Evolutionary conservation across 2,797 vertebrate species (phyloP).

Genomic region (Chloroceryle amazona): DNA sequence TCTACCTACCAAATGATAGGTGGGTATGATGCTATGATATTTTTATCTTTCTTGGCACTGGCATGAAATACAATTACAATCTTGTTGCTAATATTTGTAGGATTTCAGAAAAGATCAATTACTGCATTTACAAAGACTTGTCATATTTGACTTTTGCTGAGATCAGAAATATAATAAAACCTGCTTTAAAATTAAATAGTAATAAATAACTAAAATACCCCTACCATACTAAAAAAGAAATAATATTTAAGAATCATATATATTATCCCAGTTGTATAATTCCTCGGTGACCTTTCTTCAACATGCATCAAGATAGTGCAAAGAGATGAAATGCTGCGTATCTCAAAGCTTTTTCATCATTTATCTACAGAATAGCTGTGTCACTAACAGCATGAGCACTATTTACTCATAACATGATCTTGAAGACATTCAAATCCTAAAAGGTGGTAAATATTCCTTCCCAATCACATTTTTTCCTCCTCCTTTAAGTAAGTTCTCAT

Average conservation of each 20-base stretch:
- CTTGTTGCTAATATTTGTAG: not conserved
- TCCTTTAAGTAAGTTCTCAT: not conserved
- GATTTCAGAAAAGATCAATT: slow-evolving; percentile 11
- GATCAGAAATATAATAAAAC: not conserved
- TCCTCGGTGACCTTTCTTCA: slow-evolving; percentile 2
- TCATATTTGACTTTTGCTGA: not conserved
- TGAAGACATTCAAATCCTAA: not conserved
- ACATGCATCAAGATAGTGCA: not conserved
- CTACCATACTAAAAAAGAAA: not conserved
- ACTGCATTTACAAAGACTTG: not conserved
- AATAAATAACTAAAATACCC: not conserved
- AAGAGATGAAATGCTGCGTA: too few species aligned
- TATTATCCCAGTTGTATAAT: not conserved
- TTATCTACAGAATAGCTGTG: not conserved
- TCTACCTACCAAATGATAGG: not conserved
- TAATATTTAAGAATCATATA: too few species aligned
- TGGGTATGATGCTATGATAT: not conserved
- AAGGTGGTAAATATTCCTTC: not conserved
- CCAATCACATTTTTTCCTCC: not conserved
- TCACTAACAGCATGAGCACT: not conserved
- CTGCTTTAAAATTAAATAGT: not conserved
- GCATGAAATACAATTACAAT: not conserved
- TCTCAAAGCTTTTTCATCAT: not conserved
- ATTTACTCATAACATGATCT: not conserved
- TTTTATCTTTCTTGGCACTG: not conserved